phyloP scores from a whole-genome alignment of 1,140 invertebrate genomes.

The Macrotrachela quadricornifera region DNA sequence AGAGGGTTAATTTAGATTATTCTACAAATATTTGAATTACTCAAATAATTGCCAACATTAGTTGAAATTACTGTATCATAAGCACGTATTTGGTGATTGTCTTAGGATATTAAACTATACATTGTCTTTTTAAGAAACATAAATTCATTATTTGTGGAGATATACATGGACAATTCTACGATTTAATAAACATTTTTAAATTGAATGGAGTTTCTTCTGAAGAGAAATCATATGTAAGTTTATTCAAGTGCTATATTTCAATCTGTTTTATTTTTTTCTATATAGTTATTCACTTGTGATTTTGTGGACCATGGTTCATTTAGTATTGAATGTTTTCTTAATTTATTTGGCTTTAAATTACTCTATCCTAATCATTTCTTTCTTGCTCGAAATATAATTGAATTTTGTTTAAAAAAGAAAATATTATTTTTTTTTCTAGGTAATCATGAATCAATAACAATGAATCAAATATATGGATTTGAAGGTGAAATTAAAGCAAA shows the following conservation, averaged over 20 bases:
- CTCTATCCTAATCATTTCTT: slow-evolving; percentile 90
- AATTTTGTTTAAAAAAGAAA: neutral
- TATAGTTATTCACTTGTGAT: slow-evolving; percentile 79
- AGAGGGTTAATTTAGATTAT: slow-evolving; percentile 10
- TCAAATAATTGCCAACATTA: slow-evolving; percentile 8
- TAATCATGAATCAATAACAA: slow-evolving; percentile 87
- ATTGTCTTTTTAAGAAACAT: slow-evolving; percentile 31
- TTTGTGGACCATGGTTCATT: slow-evolving; percentile 98
- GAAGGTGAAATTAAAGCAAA: slow-evolving; percentile 90
- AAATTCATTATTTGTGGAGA: slow-evolving; percentile 99
- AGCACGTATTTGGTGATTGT: too few relatives aligned
- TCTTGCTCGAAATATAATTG: slow-evolving; percentile 63
- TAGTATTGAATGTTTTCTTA: slow-evolving; percentile 96
- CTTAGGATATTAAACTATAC: too few relatives aligned
- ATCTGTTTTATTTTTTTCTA: slow-evolving; percentile 15
- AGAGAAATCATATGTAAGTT: slow-evolving; percentile 72
- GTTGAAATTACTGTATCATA: slow-evolving; percentile 58
- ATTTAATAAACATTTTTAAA: slow-evolving; percentile 90
- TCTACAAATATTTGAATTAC: neutral
- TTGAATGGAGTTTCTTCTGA: slow-evolving; percentile 81
- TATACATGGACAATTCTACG: slow-evolving; percentile 96
- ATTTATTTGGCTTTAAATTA: slow-evolving; percentile 84
- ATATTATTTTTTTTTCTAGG: slow-evolving; percentile 38
- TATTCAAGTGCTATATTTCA: neutral
- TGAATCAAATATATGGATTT: slow-evolving; percentile 99